Conservation (phyloP, 2,888 invertebrate genomes). For the Sinelater perroti region DNA sequence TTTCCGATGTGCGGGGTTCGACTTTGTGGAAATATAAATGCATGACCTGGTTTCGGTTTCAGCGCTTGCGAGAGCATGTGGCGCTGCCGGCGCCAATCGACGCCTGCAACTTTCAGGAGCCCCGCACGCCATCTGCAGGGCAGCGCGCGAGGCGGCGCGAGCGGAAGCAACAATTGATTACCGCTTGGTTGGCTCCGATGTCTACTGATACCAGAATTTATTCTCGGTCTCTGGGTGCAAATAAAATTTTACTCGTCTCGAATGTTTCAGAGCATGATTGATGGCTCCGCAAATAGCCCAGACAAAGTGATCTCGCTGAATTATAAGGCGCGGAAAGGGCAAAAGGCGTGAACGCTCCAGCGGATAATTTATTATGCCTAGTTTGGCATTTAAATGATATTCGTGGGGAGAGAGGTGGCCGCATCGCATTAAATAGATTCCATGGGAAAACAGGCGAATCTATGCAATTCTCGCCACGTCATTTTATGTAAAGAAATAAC, state of each 20-base stretch:
- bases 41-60: slow-evolving; percentile 19
- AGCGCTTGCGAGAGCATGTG: slow-evolving; percentile 14
- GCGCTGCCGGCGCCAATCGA: slow-evolving; percentile 21
- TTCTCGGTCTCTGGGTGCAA: slow-evolving; percentile 10
- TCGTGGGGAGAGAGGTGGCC: no score
- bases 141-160: slow-evolving; percentile 3
- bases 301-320: neutral
- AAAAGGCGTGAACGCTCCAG: no score
- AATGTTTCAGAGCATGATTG: slow-evolving; percentile 9
- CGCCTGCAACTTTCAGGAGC: slow-evolving; percentile 15
- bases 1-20: no score
- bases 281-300: neutral
- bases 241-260: slow-evolving; percentile 1
- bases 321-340: no score
- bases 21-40: slow-evolving; percentile 10
- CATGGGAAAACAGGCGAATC: no score
- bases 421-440: no score
- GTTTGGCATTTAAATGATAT: no score
- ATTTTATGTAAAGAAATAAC: no score
- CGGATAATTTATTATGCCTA: no score
- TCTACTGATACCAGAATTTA: slow-evolving; percentile 19
- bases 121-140: slow-evolving; percentile 28
- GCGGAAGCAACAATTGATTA: slow-evolving; percentile 28
- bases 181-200: slow-evolving; percentile 25
- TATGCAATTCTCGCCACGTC: no score